Evolutionary conservation across 1,140 invertebrate species (phyloP).

Genomic region (Drosophila littoralis): DNA sequence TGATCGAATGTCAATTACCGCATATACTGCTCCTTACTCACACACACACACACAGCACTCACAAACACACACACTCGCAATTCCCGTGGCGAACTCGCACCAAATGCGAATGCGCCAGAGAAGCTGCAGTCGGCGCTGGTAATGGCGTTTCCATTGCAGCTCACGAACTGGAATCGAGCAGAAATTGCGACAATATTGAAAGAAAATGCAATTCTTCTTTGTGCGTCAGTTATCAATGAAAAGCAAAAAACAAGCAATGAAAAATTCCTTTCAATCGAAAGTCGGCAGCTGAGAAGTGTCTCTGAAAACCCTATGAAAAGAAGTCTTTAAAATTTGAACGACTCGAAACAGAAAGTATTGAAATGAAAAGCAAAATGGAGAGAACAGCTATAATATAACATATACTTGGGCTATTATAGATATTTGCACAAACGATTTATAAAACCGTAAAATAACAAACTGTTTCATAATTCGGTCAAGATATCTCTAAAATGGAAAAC

Average conservation of each 20-base stretch:
- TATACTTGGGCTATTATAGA: too few species aligned
- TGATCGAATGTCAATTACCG: conserved; percentile 83
- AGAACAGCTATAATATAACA: background rate
- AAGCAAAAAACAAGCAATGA: background rate
- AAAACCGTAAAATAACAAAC: too few species aligned
- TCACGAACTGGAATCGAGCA: background rate
- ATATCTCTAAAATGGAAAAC: too few species aligned
- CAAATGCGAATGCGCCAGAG: conserved; percentile 27
- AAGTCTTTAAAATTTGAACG: background rate
- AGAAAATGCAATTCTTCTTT: conserved; percentile 19
- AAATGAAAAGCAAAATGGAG: background rate
- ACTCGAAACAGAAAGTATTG: too few species aligned
- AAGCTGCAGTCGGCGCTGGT: conserved; percentile 11
- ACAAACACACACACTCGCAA: conserved; percentile 15
- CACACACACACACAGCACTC: conserved; percentile 15
- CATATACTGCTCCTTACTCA: conserved; percentile 58
- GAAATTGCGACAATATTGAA: conserved; percentile 14
- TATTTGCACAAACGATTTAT: too few species aligned
- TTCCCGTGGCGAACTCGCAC: conserved; percentile 22
- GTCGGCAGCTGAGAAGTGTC: background rate
- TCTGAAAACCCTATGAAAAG: background rate
- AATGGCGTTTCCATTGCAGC: conserved; percentile 8
- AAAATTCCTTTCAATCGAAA: background rate
- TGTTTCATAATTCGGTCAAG: too few species aligned
- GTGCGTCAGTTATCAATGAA: background rate